Evolutionary conservation across 2,888 invertebrate species (phyloP), one percentile per base, ranked within the genome.

Genomic region (Rhorus exstirpatorius): DNA sequence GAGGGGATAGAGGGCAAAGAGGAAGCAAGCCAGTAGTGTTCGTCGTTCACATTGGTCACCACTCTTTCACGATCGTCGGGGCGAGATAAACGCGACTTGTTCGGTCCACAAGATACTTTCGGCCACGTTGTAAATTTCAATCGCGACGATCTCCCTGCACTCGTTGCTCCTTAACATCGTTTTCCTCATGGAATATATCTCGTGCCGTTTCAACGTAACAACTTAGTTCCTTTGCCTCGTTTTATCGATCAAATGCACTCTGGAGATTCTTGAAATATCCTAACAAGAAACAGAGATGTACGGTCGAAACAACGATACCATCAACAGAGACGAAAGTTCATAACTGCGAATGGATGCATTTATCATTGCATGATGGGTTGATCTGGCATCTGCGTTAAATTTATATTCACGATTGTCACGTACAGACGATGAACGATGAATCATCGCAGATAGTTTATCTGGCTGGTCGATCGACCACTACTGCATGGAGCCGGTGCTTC

Each of bases 1-100:
- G 44, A 51, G 58, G 67, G 24, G 35, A n/a, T n/a, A n/a, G n/a
- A 70, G 61, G 21, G 17, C 26, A 19, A 38, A 77, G 38, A 63
- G 35, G 44, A 63, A 38, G 21, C 46, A 68, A 74, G 49, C 72
- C 49, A 49, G 49, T 61, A 17, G 44, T 72, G 10, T 67, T 78
- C 78, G 75, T 65, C 79, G 76, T 74, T 68, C 49, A 49, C 75
- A 49, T 60, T 75, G 65, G 74, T 72, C 68, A 75, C 35, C 77
- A 72, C 72, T 70, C 63, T 55, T 63, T 70, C 68, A 79, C 82
- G 81, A 85, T 84, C 81, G 61, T 80, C 82, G 83, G 79, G 70
- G 71, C 81, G 68, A 80, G 81, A 83, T 81, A 84, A 76, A 67
- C 83, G 78, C 35, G 61, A 67, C 41, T 72, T 60, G 78, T 78